Evolutionary conservation across 2,113 vertebrate genomes (phyloP).

Genomic region (Struthidea cinerea): DNA sequence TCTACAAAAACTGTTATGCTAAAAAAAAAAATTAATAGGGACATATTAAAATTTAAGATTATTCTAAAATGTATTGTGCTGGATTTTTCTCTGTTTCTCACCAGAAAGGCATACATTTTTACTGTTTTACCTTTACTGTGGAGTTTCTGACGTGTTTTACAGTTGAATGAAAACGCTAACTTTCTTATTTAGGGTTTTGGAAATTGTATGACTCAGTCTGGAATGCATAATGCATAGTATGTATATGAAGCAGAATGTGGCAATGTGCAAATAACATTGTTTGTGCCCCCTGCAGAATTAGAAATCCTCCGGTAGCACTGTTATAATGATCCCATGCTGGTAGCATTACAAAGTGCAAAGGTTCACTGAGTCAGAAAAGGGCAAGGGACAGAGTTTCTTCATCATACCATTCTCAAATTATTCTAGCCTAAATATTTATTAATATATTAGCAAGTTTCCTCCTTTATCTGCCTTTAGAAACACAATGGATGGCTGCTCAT

Average conservation of each 20-base stretch:
- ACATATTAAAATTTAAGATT: not conserved
- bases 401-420: constrained; percentile 65
- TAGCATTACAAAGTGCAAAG: constrained; percentile 76
- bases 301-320: constrained; percentile 65
- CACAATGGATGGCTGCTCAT: constrained; percentile 14
- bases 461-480: constrained; percentile 57
- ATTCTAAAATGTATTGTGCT: not conserved
- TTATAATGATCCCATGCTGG: constrained; percentile 75
- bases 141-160: constrained; percentile 1
- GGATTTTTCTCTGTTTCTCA: not conserved
- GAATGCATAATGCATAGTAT: constrained; percentile 65
- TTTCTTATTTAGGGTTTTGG: constrained; percentile 23
- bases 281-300: constrained; percentile 67
- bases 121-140: not conserved
- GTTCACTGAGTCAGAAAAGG: constrained; percentile 70
- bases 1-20: not conserved
- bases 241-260: constrained; percentile 62
- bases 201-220: constrained; percentile 36
- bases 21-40: not conserved
- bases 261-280: constrained; percentile 72
- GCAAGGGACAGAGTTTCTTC: constrained; percentile 66
- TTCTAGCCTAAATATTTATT: constrained; percentile 78
- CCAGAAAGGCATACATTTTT: not conserved
- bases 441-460: constrained; percentile 72
- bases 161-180: constrained; percentile 15